A percentile compares a stretch with the other conserved stretches of the same genome.
Evolutionary conservation across 1,140 invertebrate species (phyloP).

Genomic region (Rhizoglyphus robini): DNA sequence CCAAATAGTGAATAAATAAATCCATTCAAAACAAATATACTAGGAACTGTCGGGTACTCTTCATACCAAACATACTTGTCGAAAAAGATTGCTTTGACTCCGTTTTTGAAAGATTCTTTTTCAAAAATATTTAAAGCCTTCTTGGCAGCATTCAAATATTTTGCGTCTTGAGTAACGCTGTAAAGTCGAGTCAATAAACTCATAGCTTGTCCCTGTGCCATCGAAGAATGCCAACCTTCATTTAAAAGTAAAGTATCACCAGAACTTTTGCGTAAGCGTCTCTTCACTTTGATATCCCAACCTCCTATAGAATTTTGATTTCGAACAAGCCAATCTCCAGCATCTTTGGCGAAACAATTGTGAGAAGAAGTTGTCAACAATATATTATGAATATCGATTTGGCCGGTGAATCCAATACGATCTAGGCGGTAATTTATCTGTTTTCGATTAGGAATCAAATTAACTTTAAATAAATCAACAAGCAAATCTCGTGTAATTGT

Average conservation of each 20-base stretch:
- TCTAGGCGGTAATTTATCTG: slow-evolving; percentile 33
- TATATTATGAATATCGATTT: slow-evolving; percentile 64
- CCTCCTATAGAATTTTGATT: slow-evolving; percentile 74
- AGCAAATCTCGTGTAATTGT: slow-evolving; percentile 70
- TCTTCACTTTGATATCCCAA: slow-evolving; percentile 71
- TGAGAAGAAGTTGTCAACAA: slow-evolving; percentile 68
- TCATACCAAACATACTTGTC: slow-evolving; percentile 81
- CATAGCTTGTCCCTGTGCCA: slow-evolving; percentile 94
- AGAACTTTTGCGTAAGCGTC: slow-evolving; percentile 45
- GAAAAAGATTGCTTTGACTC: slow-evolving; percentile 69
- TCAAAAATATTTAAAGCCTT: slow-evolving; percentile 66
- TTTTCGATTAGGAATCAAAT: slow-evolving; percentile 52
- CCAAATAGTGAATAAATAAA: slow-evolving; percentile 96
- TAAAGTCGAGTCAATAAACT: slow-evolving; percentile 80
- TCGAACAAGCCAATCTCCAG: slow-evolving; percentile 79
- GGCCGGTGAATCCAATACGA: slow-evolving; percentile 55
- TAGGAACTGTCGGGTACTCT: slow-evolving; percentile 90
- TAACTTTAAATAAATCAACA: slow-evolving; percentile 79
- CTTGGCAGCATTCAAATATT: slow-evolving; percentile 64
- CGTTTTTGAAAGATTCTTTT: slow-evolving; percentile 47
- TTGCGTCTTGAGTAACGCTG: slow-evolving; percentile 54
- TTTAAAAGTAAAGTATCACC: slow-evolving; percentile 44
- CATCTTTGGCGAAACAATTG: slow-evolving; percentile 73
- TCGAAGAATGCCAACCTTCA: slow-evolving; percentile 88
- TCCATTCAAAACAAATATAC: slow-evolving; percentile 92